Base-by-base conservation (phyloP, 2,113 vertebrate species). In the Atlantisia rogersi region DNA sequence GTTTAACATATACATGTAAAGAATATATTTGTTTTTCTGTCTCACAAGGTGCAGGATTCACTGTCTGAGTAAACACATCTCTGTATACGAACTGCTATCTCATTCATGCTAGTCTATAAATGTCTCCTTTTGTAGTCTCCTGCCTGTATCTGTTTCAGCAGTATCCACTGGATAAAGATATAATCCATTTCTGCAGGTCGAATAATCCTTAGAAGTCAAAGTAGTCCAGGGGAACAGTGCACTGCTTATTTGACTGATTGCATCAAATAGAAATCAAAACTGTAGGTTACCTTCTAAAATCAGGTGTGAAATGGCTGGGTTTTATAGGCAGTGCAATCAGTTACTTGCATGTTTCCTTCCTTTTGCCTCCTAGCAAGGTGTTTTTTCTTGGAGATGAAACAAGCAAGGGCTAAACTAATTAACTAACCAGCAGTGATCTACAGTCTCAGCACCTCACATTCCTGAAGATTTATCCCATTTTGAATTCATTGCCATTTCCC, bases 391-490 rank as follows among this genome's bases (percentile, higher is more conserved):
- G 94, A 97, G 95, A 98, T 97, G 95, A 98, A 98, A 96, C 85
- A 95, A 97, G 95, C 68, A 91, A 98, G 90, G 80, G 70, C 97
- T 98, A 98, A 98, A 98, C 98, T 98, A 98, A 98, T 98, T 98
- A 98, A 98, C 97, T 98, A 98, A 98, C 97, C 97, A 98, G 97
- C 96, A 96, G 95, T 98, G 97, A 98, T 98, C 97, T 98, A 98
- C 94, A 95, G 96, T 97, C 96, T 97, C 97, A 96, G 96, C 97
- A 98, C 96, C 98, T 98, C 97, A 92, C 98, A 98, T 98, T 98
- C 97, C 94, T 97, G 97, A 97, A 98, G 98, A 98, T 98, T 98
- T 98, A 98, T 98, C 97, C 98, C 93, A 97, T 98, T 98, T 98
- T 91, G 96, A 98, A 98, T 98, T 98, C 98, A 98, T 97, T 98